Percentiles rank a stretch among this genome's conserved stretches.
phyloP scores from a whole-genome alignment of 2,888 invertebrate species.

The Melinaea menophilus region DNA sequence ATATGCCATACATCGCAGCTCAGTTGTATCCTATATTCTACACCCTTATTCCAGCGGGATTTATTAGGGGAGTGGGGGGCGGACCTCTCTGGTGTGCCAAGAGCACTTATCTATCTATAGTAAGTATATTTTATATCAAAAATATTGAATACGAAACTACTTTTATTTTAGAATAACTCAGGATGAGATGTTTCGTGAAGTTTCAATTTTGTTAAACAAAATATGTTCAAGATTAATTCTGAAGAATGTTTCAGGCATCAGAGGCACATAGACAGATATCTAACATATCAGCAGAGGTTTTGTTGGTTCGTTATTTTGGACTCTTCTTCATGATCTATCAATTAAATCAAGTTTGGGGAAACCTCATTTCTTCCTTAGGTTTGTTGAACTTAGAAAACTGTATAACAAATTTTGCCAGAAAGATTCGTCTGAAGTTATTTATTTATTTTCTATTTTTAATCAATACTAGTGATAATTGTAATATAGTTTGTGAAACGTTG shows the following conservation, averaged over 20 bases:
- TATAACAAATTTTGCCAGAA: background rate
- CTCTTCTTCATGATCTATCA: constrained; percentile 86
- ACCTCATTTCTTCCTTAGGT: constrained; percentile 81
- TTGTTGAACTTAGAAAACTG: background rate
- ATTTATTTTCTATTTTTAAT: too few relatives aligned
- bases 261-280: constrained; percentile 78
- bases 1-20: constrained; percentile 82
- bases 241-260: constrained; percentile 62
- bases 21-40: constrained; percentile 81
- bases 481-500: too few relatives aligned
- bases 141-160: too few relatives aligned
- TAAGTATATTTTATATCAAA: constrained; percentile 37
- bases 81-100: constrained; percentile 84
- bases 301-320: constrained; percentile 83
- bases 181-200: too few relatives aligned
- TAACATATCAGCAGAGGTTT: constrained; percentile 73
- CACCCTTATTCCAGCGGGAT: constrained; percentile 79
- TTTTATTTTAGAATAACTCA: too few relatives aligned
- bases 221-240: background rate
- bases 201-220: too few relatives aligned
- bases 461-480: too few relatives aligned
- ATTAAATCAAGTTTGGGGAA: constrained; percentile 83
- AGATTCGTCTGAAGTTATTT: too few relatives aligned
- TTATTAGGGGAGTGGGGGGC: constrained; percentile 81
- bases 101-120: constrained; percentile 83